phyloP scores from a whole-genome alignment of 1,140 invertebrate genomes.

The Formica selysi region DNA sequence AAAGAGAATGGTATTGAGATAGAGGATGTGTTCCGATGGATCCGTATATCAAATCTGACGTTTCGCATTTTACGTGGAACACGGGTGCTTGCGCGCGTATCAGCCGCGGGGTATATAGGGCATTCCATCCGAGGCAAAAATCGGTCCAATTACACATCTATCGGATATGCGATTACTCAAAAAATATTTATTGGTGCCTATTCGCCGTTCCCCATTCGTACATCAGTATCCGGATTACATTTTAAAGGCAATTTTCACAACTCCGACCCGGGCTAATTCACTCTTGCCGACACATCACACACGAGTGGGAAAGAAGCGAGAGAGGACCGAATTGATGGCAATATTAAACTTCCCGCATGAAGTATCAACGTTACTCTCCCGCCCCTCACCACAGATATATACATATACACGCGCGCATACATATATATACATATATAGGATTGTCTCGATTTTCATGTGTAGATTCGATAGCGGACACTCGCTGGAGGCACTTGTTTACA shows the following conservation, averaged over 20 bases:
- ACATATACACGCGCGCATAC: neutral
- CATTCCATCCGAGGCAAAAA: slow-evolving; percentile 70
- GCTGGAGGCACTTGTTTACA: slow-evolving; percentile 76
- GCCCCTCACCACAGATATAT: neutral
- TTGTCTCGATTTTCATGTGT: slow-evolving; percentile 66
- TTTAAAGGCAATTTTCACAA: slow-evolving; percentile 62
- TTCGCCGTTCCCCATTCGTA: slow-evolving; percentile 57
- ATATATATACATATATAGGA: neutral
- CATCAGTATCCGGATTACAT: slow-evolving; percentile 61
- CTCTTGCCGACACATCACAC: slow-evolving; percentile 39
- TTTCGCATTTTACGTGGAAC: slow-evolving; percentile 70
- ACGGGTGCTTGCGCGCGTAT: slow-evolving; percentile 52
- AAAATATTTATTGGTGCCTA: slow-evolving; percentile 69
- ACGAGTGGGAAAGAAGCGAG: slow-evolving; percentile 50
- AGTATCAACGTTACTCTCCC: slow-evolving; percentile 43
- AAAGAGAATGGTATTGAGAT: slow-evolving; percentile 48
- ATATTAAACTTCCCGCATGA: slow-evolving; percentile 73
- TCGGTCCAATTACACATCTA: slow-evolving; percentile 74
- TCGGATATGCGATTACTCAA: slow-evolving; percentile 74
- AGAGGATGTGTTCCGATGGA: slow-evolving; percentile 48
- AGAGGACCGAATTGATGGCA: slow-evolving; percentile 67
- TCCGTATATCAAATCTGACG: slow-evolving; percentile 74
- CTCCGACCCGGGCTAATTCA: slow-evolving; percentile 62
- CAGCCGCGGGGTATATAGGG: slow-evolving; percentile 64
- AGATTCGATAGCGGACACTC: slow-evolving; percentile 70